phyloP scores from a whole-genome alignment of 2,113 vertebrate species.

The Cynoglossus semilaevis region DNA sequence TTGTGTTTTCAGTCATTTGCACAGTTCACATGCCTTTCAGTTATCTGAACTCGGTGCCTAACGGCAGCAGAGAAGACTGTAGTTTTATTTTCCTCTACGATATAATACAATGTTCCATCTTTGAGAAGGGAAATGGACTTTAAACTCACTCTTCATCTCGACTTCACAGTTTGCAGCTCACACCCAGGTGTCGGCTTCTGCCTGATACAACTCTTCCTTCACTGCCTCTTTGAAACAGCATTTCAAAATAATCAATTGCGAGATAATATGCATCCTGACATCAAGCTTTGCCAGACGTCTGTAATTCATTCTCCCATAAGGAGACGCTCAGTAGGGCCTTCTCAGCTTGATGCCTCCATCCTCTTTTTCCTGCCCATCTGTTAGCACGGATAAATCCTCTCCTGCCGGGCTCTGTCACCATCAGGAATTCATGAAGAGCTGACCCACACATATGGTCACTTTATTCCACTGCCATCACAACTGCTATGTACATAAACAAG shows the following conservation, averaged over 20 bases:
- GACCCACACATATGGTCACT: conserved; percentile 67
- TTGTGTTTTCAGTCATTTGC: conserved; percentile 4
- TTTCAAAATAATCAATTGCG: conserved; percentile 42
- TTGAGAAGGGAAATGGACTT: neutral
- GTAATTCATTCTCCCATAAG: conserved; percentile 53
- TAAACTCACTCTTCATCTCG: neutral
- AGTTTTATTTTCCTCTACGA: neutral
- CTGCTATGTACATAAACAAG: conserved; percentile 35
- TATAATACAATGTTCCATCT: neutral
- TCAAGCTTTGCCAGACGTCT: conserved; percentile 44
- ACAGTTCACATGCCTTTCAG: neutral
- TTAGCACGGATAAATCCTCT: conserved; percentile 59
- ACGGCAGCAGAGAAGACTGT: neutral
- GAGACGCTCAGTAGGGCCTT: conserved; percentile 53
- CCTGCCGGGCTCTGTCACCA: conserved; percentile 54
- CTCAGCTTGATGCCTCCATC: conserved; percentile 64
- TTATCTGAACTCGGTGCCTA: too few relatives aligned
- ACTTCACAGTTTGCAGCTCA: neutral
- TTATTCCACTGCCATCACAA: conserved; percentile 46
- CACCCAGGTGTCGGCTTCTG: neutral
- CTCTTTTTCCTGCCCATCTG: conserved; percentile 69
- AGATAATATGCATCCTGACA: conserved; percentile 44
- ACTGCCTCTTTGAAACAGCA: conserved; percentile 13
- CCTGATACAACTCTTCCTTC: neutral
- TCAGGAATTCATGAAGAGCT: conserved; percentile 58